Base-by-base conservation (phyloP, 2,888 invertebrate genomes). In the Hemithea aestivaria region DNA sequence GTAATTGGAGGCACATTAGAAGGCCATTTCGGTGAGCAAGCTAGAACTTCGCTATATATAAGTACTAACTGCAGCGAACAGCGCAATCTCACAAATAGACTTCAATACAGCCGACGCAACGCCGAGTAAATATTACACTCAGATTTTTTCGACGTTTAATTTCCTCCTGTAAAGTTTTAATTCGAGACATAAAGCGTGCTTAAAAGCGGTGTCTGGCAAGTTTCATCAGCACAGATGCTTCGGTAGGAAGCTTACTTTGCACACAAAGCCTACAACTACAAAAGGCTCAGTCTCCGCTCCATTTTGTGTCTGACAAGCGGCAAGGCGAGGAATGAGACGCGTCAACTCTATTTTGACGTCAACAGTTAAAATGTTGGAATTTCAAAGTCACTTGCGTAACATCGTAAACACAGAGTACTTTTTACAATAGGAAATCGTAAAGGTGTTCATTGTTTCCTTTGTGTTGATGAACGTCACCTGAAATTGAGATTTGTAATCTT, bases 161-260 rank as follows among this genome's bases (percentile, higher is more conserved):
- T 83, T 83, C 79, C 80, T 73, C 62, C 68, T 69, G 77, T 77
- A 80, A 82, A 84, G 81, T 84, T 87, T 82, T 85, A 84, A 85
- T 85, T 84, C 72, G 73, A 74, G 78, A 80, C 75, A 75, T 79
- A 80, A 75, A 82, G 80, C 75, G 74, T 66, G 75, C 78, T 82
- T 80, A 75, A 81, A 83, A 85, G 81, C 84, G 72, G 66, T 74
- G 85, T 87, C 85, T 87, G 82, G 83, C 81, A 84, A 87, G 85
- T 85, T 87, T 85, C 85, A 84, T 84, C 84, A 74, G 80, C 70
- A 67, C 77, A 78, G 84, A 81, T 80, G 77, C 77, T 78, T 80
- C 73, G 76, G 78, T 81, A 79, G 81, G 75, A 78, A 80, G 82
- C 82, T 83, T 82, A 82, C 84, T 85, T 84, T 80, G 68, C 76